phyloP scores from a whole-genome alignment of 2,797 vertebrate genomes.

The Bucorvus abyssinicus region DNA sequence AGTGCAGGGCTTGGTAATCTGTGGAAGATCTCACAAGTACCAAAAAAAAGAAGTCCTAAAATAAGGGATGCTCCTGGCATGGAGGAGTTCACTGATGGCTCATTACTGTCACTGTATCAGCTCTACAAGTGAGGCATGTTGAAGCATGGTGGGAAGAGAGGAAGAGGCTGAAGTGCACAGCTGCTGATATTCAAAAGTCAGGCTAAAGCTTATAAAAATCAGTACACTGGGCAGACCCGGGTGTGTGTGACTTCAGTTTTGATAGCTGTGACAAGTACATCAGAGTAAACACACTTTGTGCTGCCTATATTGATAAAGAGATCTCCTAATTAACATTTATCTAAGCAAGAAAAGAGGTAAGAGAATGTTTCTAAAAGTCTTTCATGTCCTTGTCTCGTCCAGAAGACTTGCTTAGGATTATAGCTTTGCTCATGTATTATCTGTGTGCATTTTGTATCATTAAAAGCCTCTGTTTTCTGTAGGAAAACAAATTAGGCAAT shows the following conservation, averaged over 20 bases:
- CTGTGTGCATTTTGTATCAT: neutral
- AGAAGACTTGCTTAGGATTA: neutral
- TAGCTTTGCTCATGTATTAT: neutral
- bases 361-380: neutral
- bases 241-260: neutral
- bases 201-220: neutral
- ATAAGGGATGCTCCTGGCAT: neutral
- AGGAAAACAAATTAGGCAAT: neutral
- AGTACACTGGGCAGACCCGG: neutral
- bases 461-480: neutral
- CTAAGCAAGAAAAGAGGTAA: neutral
- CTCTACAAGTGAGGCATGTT: neutral
- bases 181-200: neutral
- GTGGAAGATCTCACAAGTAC: neutral
- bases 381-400: neutral
- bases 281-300: neutral
- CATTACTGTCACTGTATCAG: neutral
- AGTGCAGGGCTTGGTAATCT: neutral
- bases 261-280: neutral
- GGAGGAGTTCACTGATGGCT: neutral
- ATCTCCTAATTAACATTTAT: neutral
- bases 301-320: neutral
- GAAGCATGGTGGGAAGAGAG: neutral
- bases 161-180: neutral
- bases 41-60: neutral